These are phyloP conservation scores for Laupala kohalensis DNA, from an alignment of 1,140 invertebrate genomes.

Conservation along the genomic window DNA sequence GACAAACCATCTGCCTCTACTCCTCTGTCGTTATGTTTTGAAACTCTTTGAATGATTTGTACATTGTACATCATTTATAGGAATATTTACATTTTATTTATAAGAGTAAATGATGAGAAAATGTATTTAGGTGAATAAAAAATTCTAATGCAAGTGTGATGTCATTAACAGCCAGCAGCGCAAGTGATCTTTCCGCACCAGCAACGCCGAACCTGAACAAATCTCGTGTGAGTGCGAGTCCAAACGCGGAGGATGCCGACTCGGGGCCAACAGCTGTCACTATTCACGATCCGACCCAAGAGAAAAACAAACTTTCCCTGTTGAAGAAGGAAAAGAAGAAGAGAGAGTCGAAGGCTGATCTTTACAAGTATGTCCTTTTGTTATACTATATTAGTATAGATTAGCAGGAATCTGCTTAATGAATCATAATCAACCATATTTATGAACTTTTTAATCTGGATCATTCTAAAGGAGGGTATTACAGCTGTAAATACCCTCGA, in stretches of 20 bases:
- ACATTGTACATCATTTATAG: no score
- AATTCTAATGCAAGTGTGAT: background rate
- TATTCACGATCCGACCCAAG: background rate
- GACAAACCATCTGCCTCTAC: no score
- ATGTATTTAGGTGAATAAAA: background rate
- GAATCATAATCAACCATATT: no score
- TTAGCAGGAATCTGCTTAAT: no score
- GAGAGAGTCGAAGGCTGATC: slow-evolving; percentile 11
- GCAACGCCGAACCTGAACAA: slow-evolving; percentile 15
- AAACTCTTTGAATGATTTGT: no score
- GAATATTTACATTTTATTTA: no score
- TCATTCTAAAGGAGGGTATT: no score
- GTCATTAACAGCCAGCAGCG: slow-evolving; percentile 41
- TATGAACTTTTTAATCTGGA: no score
- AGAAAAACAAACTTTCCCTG: slow-evolving; percentile 6
- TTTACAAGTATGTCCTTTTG: slow-evolving; percentile 12
- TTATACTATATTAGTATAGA: background rate
- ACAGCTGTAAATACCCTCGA: no score
- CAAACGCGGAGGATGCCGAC: slow-evolving; percentile 5
- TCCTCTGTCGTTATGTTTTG: no score
- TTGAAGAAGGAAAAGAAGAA: slow-evolving; percentile 12
- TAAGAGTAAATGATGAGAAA: no score
- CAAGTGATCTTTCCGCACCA: slow-evolving; percentile 17
- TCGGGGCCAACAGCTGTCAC: slow-evolving; percentile 1
- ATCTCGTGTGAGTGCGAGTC: slow-evolving; percentile 7